Conservation (phyloP, 2,888 invertebrate genomes). For the Hypercompe scribonia region DNA sequence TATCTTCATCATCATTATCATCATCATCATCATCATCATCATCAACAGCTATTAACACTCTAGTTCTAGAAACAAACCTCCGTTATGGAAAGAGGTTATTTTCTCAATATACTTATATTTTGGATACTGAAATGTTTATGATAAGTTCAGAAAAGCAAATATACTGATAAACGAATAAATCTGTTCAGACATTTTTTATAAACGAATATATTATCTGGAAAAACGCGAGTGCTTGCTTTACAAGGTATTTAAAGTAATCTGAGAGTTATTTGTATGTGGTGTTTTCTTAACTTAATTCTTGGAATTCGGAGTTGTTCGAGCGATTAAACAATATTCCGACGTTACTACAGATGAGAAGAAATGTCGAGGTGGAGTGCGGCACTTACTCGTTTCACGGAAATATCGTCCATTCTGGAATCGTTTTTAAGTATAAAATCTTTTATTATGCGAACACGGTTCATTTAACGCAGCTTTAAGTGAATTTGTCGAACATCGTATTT, state of each 20-base stretch:
- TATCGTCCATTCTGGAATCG: constrained; percentile 81
- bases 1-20: too few relatives aligned
- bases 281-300: constrained; percentile 64
- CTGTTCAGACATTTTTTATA: constrained; percentile 32
- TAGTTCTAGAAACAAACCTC: too few relatives aligned
- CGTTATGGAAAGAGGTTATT: constrained; percentile 19
- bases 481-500: constrained; percentile 85
- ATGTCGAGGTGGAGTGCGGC: constrained; percentile 64
- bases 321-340: constrained; percentile 70
- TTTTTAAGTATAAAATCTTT: constrained; percentile 84
- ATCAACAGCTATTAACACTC: too few relatives aligned
- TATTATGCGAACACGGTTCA: constrained; percentile 85
- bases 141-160: constrained; percentile 28
- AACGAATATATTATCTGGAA: constrained; percentile 51
- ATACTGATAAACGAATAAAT: constrained; percentile 30
- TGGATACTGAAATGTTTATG: constrained; percentile 28
- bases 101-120: constrained; percentile 33
- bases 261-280: constrained; percentile 66
- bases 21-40: too few relatives aligned
- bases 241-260: constrained; percentile 60
- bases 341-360: constrained; percentile 63
- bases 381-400: constrained; percentile 74
- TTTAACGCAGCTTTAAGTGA: constrained; percentile 85
- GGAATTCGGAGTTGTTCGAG: constrained; percentile 61
- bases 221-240: constrained; percentile 53